Evolutionary conservation across 2,797 vertebrate genomes (phyloP), one percentile per base, ranked within the genome.

Genomic region (Epinephelus malabaricus): DNA sequence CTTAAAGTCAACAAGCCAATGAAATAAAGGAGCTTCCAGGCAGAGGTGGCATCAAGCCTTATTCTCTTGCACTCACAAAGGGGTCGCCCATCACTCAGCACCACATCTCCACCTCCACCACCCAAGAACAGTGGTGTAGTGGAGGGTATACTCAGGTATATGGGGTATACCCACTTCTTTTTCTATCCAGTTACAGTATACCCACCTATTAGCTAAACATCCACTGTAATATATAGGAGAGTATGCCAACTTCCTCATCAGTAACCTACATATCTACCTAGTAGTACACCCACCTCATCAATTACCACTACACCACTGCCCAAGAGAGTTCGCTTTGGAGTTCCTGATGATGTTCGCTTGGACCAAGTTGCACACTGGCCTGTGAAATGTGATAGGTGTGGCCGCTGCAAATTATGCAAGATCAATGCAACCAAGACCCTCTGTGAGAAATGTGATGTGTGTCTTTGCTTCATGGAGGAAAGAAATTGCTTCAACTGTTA

Each of bases 381-480:
- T 51, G 50, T 51, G n/a, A 51, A 51, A 51, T 21, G 19, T 11
- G 6, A 51, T 9, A 51, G 21, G n/a, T 2, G 10, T 12, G 50
- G n/a, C 1, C 8, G n/a, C 13, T 51, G 50, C n/a, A 82, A 78
- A 80, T 2, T 71, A 43, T 88, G 73, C 62, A 73, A 76, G 49
- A 11, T 70, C 13, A 76, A 61, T 64, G 70, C 74, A 78, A 78
- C 76, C 47, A 79, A 62, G 74, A 76, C 47, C 30, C 40, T 85
- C 67, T 81, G 59, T 59, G 71, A 76, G 47, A 79, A 76, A 73
- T 76, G 71, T 10, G 34, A 66, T 59, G 72, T 79, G n/a, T 6
- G 34, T 61, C 75, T 88, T 71, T 77, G 64, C 46, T 79, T 88
- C 56, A 80, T 30, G 5, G 45, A 70, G 34, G 60, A 64, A 21